Percentiles rank a stretch among this genome's conserved stretches.
phyloP scores from a whole-genome alignment of 2,113 vertebrate genomes.

The Syrmaticus mikado region DNA sequence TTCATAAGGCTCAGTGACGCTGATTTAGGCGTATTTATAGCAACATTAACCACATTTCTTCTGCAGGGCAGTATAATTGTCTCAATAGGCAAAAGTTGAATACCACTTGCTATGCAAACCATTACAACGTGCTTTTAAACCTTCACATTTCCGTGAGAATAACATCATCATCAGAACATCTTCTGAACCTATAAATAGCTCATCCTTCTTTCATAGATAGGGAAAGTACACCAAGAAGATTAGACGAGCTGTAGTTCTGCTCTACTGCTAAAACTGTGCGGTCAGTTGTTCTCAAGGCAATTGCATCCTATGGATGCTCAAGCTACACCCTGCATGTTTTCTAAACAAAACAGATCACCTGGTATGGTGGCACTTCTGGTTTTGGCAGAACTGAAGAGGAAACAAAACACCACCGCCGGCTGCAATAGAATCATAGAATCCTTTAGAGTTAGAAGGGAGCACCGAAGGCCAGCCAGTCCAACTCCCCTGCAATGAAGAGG shows the following conservation, averaged over 20 bases:
- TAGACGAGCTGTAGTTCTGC: background rate
- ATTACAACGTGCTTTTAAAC: background rate
- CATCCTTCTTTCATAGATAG: background rate
- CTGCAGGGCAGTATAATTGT: background rate
- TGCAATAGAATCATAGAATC: background rate
- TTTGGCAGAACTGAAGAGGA: background rate
- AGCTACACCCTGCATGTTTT: background rate
- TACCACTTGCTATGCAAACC: background rate
- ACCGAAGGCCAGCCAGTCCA: too few species aligned
- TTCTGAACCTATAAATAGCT: background rate
- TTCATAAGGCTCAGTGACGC: background rate
- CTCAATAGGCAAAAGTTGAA: background rate
- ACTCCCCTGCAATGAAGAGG: background rate
- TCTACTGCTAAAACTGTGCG: background rate
- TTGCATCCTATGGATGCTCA: rapidly evolving
- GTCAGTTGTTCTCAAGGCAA: background rate
- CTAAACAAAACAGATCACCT: background rate
- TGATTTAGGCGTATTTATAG: background rate
- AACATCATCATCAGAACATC: background rate
- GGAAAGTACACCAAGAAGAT: background rate
- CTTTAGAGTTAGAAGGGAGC: too few species aligned
- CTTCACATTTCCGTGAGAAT: background rate
- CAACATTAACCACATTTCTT: background rate
- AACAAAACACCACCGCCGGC: rapidly evolving
- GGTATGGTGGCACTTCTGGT: rapidly evolving